Conservation (phyloP, 2,113 vertebrate species). For the Mixornis gularis region DNA sequence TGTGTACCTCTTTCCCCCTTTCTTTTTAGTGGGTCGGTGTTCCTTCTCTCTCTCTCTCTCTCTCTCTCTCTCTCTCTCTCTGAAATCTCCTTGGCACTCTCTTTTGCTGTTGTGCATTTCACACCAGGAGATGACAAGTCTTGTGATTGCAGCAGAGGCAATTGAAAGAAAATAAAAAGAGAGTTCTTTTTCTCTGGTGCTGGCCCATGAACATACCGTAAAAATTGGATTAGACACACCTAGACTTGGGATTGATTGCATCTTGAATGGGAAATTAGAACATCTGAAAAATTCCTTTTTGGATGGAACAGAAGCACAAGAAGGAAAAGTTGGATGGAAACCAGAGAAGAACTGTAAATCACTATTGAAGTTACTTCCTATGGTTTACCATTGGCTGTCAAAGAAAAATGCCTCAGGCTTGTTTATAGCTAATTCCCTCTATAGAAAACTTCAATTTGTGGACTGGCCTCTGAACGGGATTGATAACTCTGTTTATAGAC, state of each 20-base stretch:
- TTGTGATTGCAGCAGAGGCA: slow-evolving; percentile 54
- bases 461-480: slow-evolving; percentile 60
- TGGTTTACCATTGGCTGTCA: slow-evolving; percentile 68
- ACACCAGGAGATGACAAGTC: slow-evolving; percentile 64
- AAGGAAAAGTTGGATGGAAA: slow-evolving; percentile 73
- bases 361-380: slow-evolving; percentile 68
- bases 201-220: slow-evolving; percentile 54
- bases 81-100: neutral
- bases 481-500: slow-evolving; percentile 69
- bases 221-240: slow-evolving; percentile 67
- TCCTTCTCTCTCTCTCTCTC: neutral
- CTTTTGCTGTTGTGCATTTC: slow-evolving; percentile 60
- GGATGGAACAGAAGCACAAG: slow-evolving; percentile 56
- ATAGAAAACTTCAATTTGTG: slow-evolving; percentile 70
- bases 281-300: slow-evolving; percentile 68
- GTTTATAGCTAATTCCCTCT: slow-evolving; percentile 69
- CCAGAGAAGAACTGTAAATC: slow-evolving; percentile 70
- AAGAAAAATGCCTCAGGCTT: slow-evolving; percentile 66
- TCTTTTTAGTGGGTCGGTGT: neutral
- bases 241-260: slow-evolving; percentile 68
- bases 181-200: slow-evolving; percentile 46
- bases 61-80: neutral
- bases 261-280: slow-evolving; percentile 73
- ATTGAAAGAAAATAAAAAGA: slow-evolving; percentile 60
- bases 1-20: neutral